phyloP scores from a whole-genome alignment of 2,888 invertebrate genomes.

The Drosophila phalerata region DNA sequence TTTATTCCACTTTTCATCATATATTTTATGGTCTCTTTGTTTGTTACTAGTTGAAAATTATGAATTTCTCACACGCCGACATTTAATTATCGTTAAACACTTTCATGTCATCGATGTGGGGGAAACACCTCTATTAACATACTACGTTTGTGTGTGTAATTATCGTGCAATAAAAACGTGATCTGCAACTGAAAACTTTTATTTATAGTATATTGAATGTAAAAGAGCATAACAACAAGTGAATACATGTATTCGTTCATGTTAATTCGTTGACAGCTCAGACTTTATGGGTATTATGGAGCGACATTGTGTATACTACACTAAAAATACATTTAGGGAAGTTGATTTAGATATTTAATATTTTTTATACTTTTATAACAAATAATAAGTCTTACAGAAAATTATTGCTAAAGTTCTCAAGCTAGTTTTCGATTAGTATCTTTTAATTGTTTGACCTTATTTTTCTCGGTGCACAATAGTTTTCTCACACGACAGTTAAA shows the following conservation, averaged over 20 bases:
- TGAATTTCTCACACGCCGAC: slow-evolving; percentile 71
- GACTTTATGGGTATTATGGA: not conserved
- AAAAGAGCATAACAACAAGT: not conserved
- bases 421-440: too few relatives aligned
- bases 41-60: slow-evolving; percentile 45
- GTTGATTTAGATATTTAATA: not conserved
- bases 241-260: slow-evolving; percentile 18
- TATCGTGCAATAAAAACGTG: slow-evolving; percentile 72
- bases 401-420: too few relatives aligned
- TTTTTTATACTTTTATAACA: too few relatives aligned
- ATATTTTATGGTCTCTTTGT: slow-evolving; percentile 23
- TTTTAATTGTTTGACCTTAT: too few relatives aligned
- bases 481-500: not conserved
- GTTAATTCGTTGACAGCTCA: slow-evolving; percentile 9
- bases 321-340: not conserved
- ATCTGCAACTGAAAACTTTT: slow-evolving; percentile 59
- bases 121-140: slow-evolving; percentile 60
- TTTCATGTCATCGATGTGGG: slow-evolving; percentile 67
- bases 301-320: slow-evolving; percentile 7
- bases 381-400: too few relatives aligned
- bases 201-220: not conserved
- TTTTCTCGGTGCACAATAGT: not conserved
- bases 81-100: slow-evolving; percentile 72
- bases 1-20: slow-evolving; percentile 26
- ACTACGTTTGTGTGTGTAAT: slow-evolving; percentile 48